Base-by-base conservation (phyloP, 2,888 invertebrate genomes). In the Parelbella ahira region DNA sequence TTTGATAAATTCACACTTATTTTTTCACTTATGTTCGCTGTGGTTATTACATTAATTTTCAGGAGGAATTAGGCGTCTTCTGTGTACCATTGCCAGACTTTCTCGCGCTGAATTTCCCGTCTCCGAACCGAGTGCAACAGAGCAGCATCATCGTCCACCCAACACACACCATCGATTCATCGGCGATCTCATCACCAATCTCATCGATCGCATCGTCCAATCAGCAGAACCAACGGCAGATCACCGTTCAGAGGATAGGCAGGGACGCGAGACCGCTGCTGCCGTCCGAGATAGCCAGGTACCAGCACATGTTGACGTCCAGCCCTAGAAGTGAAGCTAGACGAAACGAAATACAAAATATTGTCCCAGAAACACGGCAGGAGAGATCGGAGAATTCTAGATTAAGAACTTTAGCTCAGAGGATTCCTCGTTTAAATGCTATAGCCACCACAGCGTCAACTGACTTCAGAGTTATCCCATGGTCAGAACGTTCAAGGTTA, bases 221-320 rank as follows among this genome's bases (percentile, higher is more conserved):
- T 21, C 54, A 57, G 5, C 54, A 56, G 4, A 60, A 56, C 5
- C 76, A 68, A 42, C 65, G 88, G 1, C 90, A 89, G 47, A 89
- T 90, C 47, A 87, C 90, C 0, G 89, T 90, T 4, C 90, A 90
- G 47, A 68, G 89, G 42, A 82, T 90, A 10, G 89, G 89, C 2
- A 72, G 89, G 8, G 90, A 90, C 54, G 90, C 90, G 0, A 59
- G 90, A 27, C 89, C 89, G 1, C 54, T 90, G 3, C 68, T 87
- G 11, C 75, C 88, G 0, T 71, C 76, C 20, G 90, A 91, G 55
- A 73, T 90, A 41, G 80, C 88, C 5, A 57, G 69, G 18, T 76
- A 81, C 53, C 83, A 83, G 37, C 84, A 87, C 51, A 80, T 87
- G 81, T 82, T 86, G 47, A 59, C 76, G 0, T 60, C 68, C 0